phyloP scores from a whole-genome alignment of 2,888 invertebrate species.

The Diaphora mendica region DNA sequence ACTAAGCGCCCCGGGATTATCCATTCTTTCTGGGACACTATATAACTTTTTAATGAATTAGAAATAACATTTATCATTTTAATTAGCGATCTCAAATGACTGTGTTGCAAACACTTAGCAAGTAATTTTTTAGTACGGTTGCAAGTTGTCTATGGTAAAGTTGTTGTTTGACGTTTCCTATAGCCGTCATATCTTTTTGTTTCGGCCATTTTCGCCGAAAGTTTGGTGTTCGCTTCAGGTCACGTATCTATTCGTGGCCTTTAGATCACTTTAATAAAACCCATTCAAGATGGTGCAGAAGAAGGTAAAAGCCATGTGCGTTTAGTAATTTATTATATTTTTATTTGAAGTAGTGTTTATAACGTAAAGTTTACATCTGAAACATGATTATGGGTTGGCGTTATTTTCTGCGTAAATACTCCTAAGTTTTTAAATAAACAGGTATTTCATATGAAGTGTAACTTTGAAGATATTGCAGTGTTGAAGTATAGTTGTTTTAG shows the following conservation, averaged over 20 bases:
- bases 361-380: slow-evolving; percentile 55
- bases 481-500: background rate
- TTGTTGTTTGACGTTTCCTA: slow-evolving; percentile 49
- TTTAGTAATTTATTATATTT: slow-evolving; percentile 76
- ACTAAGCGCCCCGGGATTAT: too few species aligned
- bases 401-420: slow-evolving; percentile 15
- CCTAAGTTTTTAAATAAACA: background rate
- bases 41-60: too few species aligned
- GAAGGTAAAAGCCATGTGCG: slow-evolving; percentile 86
- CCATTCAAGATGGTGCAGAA: slow-evolving; percentile 85
- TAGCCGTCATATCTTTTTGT: slow-evolving; percentile 70
- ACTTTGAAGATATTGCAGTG: slow-evolving; percentile 1
- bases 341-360: slow-evolving; percentile 54
- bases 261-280: slow-evolving; percentile 79
- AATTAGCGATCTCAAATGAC: too few species aligned
- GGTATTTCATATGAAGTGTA: slow-evolving; percentile 17
- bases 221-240: slow-evolving; percentile 79
- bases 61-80: too few species aligned
- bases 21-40: too few species aligned
- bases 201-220: slow-evolving; percentile 85
- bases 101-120: too few species aligned
- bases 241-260: slow-evolving; percentile 84
- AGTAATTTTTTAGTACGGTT: background rate
- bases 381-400: slow-evolving; percentile 35
- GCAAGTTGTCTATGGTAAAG: slow-evolving; percentile 31